Base-by-base conservation (phyloP, 1,140 invertebrate genomes). In the Steinernema khuongi region DNA sequence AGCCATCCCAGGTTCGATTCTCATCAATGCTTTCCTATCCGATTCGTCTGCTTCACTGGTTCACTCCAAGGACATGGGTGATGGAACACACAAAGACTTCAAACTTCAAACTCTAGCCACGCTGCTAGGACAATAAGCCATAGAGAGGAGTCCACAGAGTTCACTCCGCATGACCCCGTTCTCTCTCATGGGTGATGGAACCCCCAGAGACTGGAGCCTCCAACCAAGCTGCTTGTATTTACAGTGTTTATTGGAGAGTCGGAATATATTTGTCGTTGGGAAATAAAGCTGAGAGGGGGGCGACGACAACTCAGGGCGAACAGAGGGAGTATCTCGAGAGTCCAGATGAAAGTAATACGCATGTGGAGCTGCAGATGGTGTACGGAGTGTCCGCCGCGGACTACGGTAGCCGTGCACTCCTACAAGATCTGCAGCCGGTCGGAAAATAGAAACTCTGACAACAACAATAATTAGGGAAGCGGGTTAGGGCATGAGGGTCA, bases 341-440 rank as follows among this genome's bases (percentile, higher is more conserved):
- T 41, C 36, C 7, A 60, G 22, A 60, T 60, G 50, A 60, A 60
- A 60, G 50, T 60, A 60, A 60, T 60, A 60, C 50, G 50, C 50
- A 60, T 60, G 50, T 60, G 50, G 50, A 60, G 50, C 50, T 60
- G 50, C 50, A 60, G 50, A 22, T 60, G 50, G 50, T 60, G 50
- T 60, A 26, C 7, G 7, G 50, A 60, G 50, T 11, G 11, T n/a
- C 50, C 11, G 7, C 4, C 50, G 50, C 50, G 50, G 11, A 60
- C 14, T 14, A 22, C 14, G 4, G 50, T 2, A 22, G 7, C 14
- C 26, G 14, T 22, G 22, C 50, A 17, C 50, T 60, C 50, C 7
- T 60, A 60, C 50, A 60, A 22, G 26, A 60, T 60, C 50, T 60
- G 50, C 50, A 60, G 26, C 50, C 22, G 50, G 19, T n/a, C 7